These are phyloP conservation scores for Antedon mediterranea DNA, from an alignment of 53 echinoderm and acorn worm species.

Conservation along the genomic window DNA sequence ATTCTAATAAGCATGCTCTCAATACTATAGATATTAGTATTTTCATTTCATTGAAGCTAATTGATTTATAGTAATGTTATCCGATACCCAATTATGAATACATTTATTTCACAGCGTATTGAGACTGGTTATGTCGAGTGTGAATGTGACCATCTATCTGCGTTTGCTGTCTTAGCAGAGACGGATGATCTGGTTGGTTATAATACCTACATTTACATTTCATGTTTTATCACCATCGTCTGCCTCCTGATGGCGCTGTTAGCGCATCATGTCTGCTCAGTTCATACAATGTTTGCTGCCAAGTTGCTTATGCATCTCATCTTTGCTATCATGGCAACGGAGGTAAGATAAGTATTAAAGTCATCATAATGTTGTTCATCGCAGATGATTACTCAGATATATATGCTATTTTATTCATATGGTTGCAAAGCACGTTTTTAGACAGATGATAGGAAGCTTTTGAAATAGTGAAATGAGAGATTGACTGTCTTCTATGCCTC, in stretches of 20 bases:
- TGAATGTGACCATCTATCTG: conserved; percentile 79
- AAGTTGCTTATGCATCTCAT: conserved; percentile 93
- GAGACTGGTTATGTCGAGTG: conserved; percentile 72
- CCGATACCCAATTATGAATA: too few relatives aligned
- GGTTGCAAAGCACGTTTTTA: too few relatives aligned
- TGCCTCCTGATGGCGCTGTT: conserved; percentile 59
- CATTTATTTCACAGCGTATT: conserved; percentile 34
- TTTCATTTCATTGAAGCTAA: too few relatives aligned
- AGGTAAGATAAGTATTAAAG: conserved; percentile 31
- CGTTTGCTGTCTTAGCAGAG: conserved; percentile 70
- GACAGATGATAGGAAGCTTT: too few relatives aligned
- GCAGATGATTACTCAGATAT: too few relatives aligned
- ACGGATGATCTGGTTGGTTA: conserved; percentile 87
- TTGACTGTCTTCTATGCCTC: too few relatives aligned
- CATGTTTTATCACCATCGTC: conserved; percentile 84
- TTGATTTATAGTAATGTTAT: too few relatives aligned
- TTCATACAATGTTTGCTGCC: conserved; percentile 95
- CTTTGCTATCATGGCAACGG: conserved; percentile 68
- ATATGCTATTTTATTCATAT: too few relatives aligned
- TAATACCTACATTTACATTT: conserved; percentile 56
- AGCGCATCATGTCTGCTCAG: conserved; percentile 75
- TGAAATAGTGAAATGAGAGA: too few relatives aligned
- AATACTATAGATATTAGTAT: too few relatives aligned
- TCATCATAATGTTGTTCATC: too few relatives aligned
- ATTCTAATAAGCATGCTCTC: too few relatives aligned